These are phyloP conservation scores for Enteromius trimaculatus DNA, from an alignment of 2,797 vertebrate genomes.

Conservation along the genomic window DNA sequence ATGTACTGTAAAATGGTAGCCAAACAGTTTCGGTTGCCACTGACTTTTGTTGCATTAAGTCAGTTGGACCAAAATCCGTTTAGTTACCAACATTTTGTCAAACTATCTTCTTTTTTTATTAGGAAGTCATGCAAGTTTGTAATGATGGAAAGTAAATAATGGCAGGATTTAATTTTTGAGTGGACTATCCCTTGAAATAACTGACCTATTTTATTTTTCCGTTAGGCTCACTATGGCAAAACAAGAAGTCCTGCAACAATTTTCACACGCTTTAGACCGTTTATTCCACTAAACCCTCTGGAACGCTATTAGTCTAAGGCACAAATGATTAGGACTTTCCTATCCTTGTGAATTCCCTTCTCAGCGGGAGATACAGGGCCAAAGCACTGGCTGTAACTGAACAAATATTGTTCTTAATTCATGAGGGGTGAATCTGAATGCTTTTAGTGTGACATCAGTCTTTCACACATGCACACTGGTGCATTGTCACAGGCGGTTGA, in stretches of 20 bases:
- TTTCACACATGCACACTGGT: slow-evolving; percentile 73
- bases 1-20: neutral
- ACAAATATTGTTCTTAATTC: slow-evolving; percentile 82
- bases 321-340: slow-evolving; percentile 50
- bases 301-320: slow-evolving; percentile 46
- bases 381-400: slow-evolving; percentile 70
- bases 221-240: neutral
- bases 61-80: neutral
- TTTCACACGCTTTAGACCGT: slow-evolving; percentile 1
- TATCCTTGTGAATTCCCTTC: slow-evolving; percentile 62
- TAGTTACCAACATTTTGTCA: neutral
- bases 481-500: slow-evolving; percentile 71
- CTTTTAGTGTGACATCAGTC: slow-evolving; percentile 78
- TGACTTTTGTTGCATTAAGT: neutral
- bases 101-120: neutral
- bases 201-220: neutral
- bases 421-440: slow-evolving; percentile 75
- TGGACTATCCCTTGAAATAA: neutral
- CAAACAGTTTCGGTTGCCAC: neutral
- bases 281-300: slow-evolving; percentile 53
- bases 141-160: neutral
- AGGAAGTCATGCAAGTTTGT: neutral
- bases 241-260: neutral
- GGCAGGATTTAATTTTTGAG: neutral
- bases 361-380: slow-evolving; percentile 62